These are phyloP conservation scores for Watsonalla cultraria DNA, from an alignment of 2,888 invertebrate genomes.

Conservation along the genomic window DNA sequence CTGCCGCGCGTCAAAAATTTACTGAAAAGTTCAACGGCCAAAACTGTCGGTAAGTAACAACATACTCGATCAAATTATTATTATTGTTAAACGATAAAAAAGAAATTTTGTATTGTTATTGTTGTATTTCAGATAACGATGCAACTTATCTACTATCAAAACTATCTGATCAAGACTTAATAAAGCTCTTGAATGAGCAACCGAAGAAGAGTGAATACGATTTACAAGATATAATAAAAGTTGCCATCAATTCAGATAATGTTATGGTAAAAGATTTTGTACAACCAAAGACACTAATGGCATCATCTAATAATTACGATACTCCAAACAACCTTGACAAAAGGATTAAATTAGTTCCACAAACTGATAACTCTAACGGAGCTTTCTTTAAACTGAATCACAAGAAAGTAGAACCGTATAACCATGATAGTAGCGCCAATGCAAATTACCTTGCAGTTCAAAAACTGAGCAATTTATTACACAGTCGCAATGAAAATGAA, in stretches of 20 bases:
- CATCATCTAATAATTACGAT: conserved; percentile 10
- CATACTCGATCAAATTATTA: background rate
- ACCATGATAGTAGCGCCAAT: conserved; percentile 28
- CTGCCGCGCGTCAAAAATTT: conserved; percentile 50
- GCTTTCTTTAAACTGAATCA: conserved; percentile 54
- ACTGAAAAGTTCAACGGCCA: conserved; percentile 38
- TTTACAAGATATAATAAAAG: conserved; percentile 46
- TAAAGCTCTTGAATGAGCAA: conserved; percentile 51
- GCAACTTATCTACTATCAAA: conserved; percentile 58
- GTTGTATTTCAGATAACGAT: conserved; percentile 43
- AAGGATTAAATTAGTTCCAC: conserved; percentile 19
- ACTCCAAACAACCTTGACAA: conserved; percentile 18
- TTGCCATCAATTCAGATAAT: conserved; percentile 26
- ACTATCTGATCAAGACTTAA: conserved; percentile 55
- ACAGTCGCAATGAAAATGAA: conserved; percentile 30
- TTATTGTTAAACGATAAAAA: too few species aligned
- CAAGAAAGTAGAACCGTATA: conserved; percentile 44
- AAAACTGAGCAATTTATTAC: conserved; percentile 52
- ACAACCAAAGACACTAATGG: conserved; percentile 3
- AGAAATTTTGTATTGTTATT: too few species aligned
- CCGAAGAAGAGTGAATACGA: conserved; percentile 50
- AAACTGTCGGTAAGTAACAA: conserved; percentile 39
- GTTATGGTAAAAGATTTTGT: conserved; percentile 9
- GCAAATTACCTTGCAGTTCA: conserved; percentile 47
- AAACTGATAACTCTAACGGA: conserved; percentile 21